Evolutionary conservation across 35 echinoderm and acorn worm species (phyloP).

Genomic region (Amphiura filiformis): DNA sequence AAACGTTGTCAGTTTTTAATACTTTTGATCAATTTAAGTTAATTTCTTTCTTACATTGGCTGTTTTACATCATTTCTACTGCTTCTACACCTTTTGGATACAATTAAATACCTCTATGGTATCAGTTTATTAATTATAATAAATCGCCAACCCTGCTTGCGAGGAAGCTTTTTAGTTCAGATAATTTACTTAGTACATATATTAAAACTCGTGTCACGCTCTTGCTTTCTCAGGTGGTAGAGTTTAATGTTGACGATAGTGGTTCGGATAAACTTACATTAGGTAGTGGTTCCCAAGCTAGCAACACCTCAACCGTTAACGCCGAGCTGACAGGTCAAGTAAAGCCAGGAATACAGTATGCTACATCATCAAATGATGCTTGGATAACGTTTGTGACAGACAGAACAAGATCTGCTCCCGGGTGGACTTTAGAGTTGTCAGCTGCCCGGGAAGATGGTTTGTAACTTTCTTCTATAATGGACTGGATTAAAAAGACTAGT

Average conservation of each 20-base stretch:
- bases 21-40: no score
- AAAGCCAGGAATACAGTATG: background rate
- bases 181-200: no score
- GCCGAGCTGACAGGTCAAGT: background rate
- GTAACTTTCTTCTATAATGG: background rate
- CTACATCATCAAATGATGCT: background rate
- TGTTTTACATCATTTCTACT: no score
- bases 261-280: background rate
- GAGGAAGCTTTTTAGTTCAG: no score
- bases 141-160: no score
- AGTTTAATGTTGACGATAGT: background rate
- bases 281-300: background rate
- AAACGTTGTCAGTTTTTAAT: no score
- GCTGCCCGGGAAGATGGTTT: background rate
- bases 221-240: background rate
- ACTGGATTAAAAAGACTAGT: no score
- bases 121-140: no score
- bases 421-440: background rate
- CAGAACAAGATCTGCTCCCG: background rate
- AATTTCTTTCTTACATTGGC: no score
- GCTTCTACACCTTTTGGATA: no score
- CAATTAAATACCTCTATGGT: no score
- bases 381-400: background rate
- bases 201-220: background rate
- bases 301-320: background rate